These are phyloP conservation scores for Macrosteles quadrilineatus DNA, from an alignment of 1,140 invertebrate species.

Conservation along the genomic window DNA sequence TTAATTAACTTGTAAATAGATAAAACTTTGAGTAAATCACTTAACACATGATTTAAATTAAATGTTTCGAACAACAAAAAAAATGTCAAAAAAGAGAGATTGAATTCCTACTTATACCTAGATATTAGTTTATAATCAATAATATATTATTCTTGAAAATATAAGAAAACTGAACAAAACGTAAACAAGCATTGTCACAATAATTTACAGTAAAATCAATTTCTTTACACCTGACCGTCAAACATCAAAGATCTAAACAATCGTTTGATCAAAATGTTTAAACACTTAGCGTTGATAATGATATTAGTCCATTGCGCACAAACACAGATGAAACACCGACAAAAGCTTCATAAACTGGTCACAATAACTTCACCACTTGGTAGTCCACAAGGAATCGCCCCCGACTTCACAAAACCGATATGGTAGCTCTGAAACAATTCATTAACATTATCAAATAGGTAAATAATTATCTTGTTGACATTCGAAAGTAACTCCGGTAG, in stretches of 20 bases:
- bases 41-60: not conserved
- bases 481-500: no score
- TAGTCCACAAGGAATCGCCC: not conserved
- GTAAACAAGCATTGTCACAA: not conserved
- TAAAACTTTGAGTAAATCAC: conserved; percentile 12
- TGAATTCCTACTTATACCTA: no score
- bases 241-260: not conserved
- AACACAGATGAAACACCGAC: not conserved
- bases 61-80: no score
- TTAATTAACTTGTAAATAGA: not conserved
- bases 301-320: not conserved
- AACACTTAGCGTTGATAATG: no score
- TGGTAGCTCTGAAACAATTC: conserved; percentile 1
- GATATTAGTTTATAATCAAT: no score
- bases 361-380: not conserved
- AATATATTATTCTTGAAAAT: no score
- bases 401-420: not conserved
- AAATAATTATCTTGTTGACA: no score
- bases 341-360: not conserved
- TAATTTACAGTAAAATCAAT: not conserved
- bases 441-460: not conserved
- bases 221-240: not conserved
- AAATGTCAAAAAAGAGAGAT: no score
- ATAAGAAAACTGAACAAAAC: no score
- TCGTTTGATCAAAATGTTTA: not conserved